Base-by-base conservation (phyloP, 2,113 vertebrate species). In the Formicarius rufipectus region DNA sequence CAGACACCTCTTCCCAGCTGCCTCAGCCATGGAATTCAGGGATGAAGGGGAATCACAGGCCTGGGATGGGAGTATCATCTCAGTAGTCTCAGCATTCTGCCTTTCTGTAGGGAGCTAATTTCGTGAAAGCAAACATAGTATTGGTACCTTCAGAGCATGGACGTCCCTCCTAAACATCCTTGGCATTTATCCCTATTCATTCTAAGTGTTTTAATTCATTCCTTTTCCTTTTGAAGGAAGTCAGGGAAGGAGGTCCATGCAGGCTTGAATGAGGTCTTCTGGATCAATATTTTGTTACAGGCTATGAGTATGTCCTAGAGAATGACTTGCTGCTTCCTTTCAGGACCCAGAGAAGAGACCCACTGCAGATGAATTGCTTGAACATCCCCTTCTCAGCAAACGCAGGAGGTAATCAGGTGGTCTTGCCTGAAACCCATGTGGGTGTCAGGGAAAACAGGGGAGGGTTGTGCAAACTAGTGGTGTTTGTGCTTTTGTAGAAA, bases 331-430 rank as follows among this genome's bases (percentile, higher is more conserved):
- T 91, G 39, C 77, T 96, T 77, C 52, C 73, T 97, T 94, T 52
- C 64, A 99, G 99, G 99, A 99, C 97, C 99, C 99, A 87, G 98
- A 98, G 91, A 99, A 99, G 93, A 99, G 99, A 95, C 99, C 99
- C 22, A 99, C 99, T 52, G 98, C 98, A 47, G 98, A 99, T 73
- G 98, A 99, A 92, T 97, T 99, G 93, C 97, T 99, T 66, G 98
- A 99, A 80, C 97, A 96, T 49, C 98, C 99, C 11, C 92, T 99
- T 84, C 98, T 99, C 94, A 98, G 97, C 93, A 98, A 96, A 87
- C 96, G 97, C 78, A 98, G 98, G 95, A 98, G 98, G 99, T 99
- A 98, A 99, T 77, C 25, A 50, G 10, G 35, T 69, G 45, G 50
- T 82, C 31, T 58, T 91, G 24, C 49, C 45, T 89, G 72, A 85